Evolutionary conservation across 2,888 invertebrate species (phyloP).

Genomic region (Scaptomyza flava): DNA sequence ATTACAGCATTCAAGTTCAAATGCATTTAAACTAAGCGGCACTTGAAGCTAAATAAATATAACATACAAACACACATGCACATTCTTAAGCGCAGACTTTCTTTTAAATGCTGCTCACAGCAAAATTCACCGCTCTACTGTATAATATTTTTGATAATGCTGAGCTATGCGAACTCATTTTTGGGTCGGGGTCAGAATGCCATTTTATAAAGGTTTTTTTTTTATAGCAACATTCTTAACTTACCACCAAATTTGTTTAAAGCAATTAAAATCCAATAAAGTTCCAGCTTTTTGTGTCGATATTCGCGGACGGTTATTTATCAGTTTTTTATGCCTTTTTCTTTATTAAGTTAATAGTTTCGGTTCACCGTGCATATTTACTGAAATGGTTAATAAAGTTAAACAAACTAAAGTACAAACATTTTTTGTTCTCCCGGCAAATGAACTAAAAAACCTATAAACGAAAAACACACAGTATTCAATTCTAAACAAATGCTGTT

Average conservation of each 20-base stretch:
- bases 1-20: constrained; percentile 71
- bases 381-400: constrained; percentile 33
- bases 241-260: constrained; percentile 28
- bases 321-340: not conserved
- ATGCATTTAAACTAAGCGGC: constrained; percentile 60
- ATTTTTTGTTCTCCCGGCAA: constrained; percentile 11
- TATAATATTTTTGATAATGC: constrained; percentile 21
- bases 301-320: constrained; percentile 30
- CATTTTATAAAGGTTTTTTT: not conserved
- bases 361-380: constrained; percentile 1
- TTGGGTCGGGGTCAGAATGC: constrained; percentile 30
- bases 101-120: constrained; percentile 26
- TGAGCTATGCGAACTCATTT: constrained; percentile 25
- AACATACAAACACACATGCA: not conserved
- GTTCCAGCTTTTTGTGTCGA: constrained; percentile 2
- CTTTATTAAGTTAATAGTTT: constrained; percentile 6
- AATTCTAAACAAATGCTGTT: constrained; percentile 24
- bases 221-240: not conserved
- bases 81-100: constrained; percentile 14
- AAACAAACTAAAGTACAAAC: constrained; percentile 42
- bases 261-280: constrained; percentile 28
- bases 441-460: constrained; percentile 31
- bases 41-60: constrained; percentile 29
- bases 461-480: constrained; percentile 33
- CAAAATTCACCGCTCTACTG: constrained; percentile 1